phyloP scores from a whole-genome alignment of 92 coral and sea anemone species.

The Zoanthus gigantus region DNA sequence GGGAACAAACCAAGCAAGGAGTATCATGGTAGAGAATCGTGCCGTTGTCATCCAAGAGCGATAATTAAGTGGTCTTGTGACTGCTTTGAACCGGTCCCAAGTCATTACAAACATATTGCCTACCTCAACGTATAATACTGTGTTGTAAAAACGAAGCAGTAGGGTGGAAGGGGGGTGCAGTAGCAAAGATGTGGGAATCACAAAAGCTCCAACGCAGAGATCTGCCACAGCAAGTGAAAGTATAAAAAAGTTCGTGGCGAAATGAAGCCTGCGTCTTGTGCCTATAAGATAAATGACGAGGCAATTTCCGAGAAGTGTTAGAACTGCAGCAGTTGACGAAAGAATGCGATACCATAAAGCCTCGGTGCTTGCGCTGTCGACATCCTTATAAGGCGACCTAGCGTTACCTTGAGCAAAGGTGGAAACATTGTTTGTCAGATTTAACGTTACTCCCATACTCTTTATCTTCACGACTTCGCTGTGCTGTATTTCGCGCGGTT shows the following conservation, averaged over 20 bases:
- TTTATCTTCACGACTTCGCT: no score
- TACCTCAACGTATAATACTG: constrained; percentile 67
- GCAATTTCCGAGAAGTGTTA: constrained; percentile 80
- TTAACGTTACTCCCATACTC: background rate
- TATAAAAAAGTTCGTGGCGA: constrained; percentile 76
- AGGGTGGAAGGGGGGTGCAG: constrained; percentile 54
- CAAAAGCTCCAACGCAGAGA: constrained; percentile 70
- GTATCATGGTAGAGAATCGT: constrained; percentile 49
- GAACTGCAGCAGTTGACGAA: constrained; percentile 58
- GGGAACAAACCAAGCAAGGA: constrained; percentile 68
- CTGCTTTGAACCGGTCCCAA: constrained; percentile 74
- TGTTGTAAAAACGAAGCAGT: constrained; percentile 74
- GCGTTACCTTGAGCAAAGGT: no score
- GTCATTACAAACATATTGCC: constrained; percentile 76
- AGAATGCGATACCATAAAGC: constrained; percentile 66
- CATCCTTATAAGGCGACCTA: no score
- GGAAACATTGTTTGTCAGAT: constrained; percentile 22
- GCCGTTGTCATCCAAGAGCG: constrained; percentile 58
- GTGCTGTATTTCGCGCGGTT: no score
- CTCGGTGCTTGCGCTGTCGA: background rate
- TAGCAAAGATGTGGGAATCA: constrained; percentile 70
- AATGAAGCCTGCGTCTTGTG: constrained; percentile 60
- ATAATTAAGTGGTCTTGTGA: constrained; percentile 74
- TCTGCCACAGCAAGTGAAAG: constrained; percentile 85
- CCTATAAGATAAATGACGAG: constrained; percentile 70